Evolutionary conservation across 2,888 invertebrate genomes (phyloP).

Genomic region (Lochmaea capreae): DNA sequence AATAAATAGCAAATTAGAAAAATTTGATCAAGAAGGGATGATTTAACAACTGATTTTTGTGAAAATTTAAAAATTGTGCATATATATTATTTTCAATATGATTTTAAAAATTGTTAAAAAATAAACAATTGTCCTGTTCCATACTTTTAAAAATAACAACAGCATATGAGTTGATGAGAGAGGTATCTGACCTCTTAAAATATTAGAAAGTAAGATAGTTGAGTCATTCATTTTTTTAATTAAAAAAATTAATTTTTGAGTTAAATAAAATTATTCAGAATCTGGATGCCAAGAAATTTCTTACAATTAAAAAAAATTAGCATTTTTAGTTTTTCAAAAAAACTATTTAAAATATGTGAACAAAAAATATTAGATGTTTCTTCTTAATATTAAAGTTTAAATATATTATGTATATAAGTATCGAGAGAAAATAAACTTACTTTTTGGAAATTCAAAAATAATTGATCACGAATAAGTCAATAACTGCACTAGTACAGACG

Average conservation of each 20-base stretch:
- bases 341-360: background rate
- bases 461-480: constrained; percentile 41
- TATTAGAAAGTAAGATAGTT: background rate
- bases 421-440: constrained; percentile 26
- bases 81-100: too few species aligned
- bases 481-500: constrained; percentile 48
- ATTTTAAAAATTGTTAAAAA: too few species aligned
- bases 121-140: too few species aligned
- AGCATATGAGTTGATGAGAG: background rate
- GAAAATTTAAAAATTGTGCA: too few species aligned
- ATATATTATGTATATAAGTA: background rate
- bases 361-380: too few species aligned
- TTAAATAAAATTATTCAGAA: background rate
- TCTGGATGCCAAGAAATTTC: background rate
- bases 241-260: background rate
- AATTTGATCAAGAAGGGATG: background rate
- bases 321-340: background rate
- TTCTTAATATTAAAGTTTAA: background rate
- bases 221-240: background rate
- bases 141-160: background rate
- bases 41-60: background rate
- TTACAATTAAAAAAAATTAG: background rate
- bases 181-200: background rate
- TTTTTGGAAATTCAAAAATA: constrained; percentile 38
- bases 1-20: too few species aligned